phyloP scores from a whole-genome alignment of 2,113 vertebrate genomes.

The Tachysurus vachellii region DNA sequence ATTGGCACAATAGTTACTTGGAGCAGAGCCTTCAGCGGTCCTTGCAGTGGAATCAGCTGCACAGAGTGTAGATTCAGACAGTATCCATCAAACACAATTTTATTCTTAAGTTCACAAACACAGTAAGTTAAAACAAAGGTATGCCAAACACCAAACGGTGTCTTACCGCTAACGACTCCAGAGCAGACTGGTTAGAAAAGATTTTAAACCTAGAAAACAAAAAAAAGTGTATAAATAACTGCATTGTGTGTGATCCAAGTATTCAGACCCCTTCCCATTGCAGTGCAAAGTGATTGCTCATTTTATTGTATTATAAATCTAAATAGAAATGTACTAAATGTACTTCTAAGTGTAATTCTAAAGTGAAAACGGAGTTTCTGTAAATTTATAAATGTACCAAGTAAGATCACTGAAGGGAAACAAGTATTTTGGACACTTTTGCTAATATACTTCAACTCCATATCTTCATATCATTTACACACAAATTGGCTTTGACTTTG shows the following conservation, averaged over 20 bases:
- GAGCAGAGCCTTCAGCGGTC: conserved; percentile 87
- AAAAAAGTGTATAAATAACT: neutral
- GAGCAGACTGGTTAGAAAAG: conserved; percentile 88
- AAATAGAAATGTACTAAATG: neutral
- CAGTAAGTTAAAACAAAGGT: neutral
- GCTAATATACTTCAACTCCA: neutral
- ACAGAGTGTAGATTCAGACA: conserved; percentile 11
- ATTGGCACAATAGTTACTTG: conserved; percentile 90
- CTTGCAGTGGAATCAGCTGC: conserved; percentile 90
- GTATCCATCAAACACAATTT: neutral
- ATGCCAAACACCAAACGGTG: neutral
- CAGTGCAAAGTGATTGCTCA: too few relatives aligned
- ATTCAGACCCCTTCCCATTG: neutral
- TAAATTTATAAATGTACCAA: neutral
- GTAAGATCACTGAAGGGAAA: neutral
- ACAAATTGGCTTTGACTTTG: neutral
- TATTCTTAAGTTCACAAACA: neutral
- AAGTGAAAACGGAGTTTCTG: neutral
- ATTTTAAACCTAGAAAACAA: conserved; percentile 84
- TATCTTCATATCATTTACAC: neutral
- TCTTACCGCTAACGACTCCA: conserved; percentile 92
- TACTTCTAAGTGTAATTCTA: neutral
- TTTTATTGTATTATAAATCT: neutral
- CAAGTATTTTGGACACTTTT: neutral
- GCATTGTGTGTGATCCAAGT: neutral